Conservation (phyloP, 1,140 invertebrate genomes). For the Harlomillsia oculata region DNA sequence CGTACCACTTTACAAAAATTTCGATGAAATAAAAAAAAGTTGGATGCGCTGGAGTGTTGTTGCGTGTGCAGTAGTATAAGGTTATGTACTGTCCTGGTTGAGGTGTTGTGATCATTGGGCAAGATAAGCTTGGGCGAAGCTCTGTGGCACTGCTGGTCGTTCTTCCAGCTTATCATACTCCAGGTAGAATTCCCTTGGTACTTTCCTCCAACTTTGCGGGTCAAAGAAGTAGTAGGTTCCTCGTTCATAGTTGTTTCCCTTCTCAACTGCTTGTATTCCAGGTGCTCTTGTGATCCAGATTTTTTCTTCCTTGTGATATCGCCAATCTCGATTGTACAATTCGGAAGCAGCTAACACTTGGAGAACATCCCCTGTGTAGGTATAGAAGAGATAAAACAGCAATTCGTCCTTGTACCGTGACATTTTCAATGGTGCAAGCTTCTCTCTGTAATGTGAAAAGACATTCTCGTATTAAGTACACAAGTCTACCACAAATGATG, state of each 20-base stretch:
- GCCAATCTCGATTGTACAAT: constrained; percentile 91
- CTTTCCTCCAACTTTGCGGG: constrained; percentile 90
- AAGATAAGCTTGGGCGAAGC: constrained; percentile 27
- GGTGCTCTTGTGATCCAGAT: constrained; percentile 98
- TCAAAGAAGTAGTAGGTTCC: constrained; percentile 99
- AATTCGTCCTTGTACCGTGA: constrained; percentile 97
- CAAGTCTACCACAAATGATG: no score
- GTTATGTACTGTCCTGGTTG: no score
- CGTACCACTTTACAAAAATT: no score
- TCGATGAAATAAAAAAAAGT: no score
- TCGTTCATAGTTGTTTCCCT: constrained; percentile 88
- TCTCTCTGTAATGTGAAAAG: constrained; percentile 52
- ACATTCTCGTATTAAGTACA: background rate
- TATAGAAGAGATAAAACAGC: constrained; percentile 98
- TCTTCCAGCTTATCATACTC: constrained; percentile 96
- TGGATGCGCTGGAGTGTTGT: no score
- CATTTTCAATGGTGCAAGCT: constrained; percentile 88
- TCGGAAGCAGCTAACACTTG: constrained; percentile 53
- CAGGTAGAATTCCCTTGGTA: constrained; percentile 90
- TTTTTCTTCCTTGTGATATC: constrained; percentile 97
- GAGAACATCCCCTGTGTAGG: constrained; percentile 93
- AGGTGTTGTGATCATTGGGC: constrained; percentile 25
- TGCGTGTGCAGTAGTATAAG: no score
- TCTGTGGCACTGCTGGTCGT: constrained; percentile 50
- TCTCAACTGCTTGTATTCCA: constrained; percentile 81